Percentiles rank a stretch among this genome's conserved stretches.
These are phyloP conservation scores for Actinostola sp. DNA, from an alignment of 92 coral and sea anemone species.

Conservation along the genomic window DNA sequence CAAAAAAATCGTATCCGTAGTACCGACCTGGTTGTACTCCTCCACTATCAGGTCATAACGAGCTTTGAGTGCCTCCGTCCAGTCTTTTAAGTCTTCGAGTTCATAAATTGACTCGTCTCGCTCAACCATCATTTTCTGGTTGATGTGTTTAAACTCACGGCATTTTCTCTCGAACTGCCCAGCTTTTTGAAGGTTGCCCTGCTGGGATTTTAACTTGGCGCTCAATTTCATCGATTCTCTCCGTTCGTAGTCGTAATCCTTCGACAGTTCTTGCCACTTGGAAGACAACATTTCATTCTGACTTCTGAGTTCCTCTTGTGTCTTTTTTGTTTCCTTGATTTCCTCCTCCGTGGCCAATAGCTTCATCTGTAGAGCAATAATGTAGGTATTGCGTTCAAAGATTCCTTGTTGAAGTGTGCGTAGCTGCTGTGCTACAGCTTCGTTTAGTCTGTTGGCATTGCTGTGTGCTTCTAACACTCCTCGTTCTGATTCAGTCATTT, in stretches of 20 bases:
- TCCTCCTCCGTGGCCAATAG: conserved; percentile 62
- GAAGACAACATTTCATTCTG: conserved; percentile 41
- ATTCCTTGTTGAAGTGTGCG: conserved; percentile 35
- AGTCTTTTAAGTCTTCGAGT: conserved; percentile 56
- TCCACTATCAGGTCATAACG: conserved; percentile 53
- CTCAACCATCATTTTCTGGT: conserved; percentile 45
- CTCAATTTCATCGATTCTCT: conserved; percentile 67
- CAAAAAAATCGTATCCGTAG: too few species aligned
- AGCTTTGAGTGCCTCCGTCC: conserved; percentile 73
- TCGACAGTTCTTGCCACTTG: conserved; percentile 46
- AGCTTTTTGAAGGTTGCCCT: conserved; percentile 48
- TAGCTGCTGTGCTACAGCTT: conserved; percentile 32
- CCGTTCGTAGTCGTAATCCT: conserved; percentile 44
- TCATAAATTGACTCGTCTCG: conserved; percentile 45
- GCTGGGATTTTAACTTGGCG: conserved; percentile 63
- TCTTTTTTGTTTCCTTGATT: conserved; percentile 18
- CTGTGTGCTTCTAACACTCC: conserved; percentile 40
- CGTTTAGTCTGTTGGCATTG: conserved; percentile 40
- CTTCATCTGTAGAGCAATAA: conserved; percentile 73
- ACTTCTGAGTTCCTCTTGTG: conserved; percentile 17
- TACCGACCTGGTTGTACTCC: conserved; percentile 32
- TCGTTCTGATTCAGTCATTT: conserved; percentile 46
- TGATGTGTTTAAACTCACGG: conserved; percentile 56
- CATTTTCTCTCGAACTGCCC: conserved; percentile 40
- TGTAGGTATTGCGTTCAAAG: conserved; percentile 59